These are phyloP conservation scores for Doryteuthis pealeii DNA, from an alignment of 1,140 invertebrate species.

Conservation along the genomic window DNA sequence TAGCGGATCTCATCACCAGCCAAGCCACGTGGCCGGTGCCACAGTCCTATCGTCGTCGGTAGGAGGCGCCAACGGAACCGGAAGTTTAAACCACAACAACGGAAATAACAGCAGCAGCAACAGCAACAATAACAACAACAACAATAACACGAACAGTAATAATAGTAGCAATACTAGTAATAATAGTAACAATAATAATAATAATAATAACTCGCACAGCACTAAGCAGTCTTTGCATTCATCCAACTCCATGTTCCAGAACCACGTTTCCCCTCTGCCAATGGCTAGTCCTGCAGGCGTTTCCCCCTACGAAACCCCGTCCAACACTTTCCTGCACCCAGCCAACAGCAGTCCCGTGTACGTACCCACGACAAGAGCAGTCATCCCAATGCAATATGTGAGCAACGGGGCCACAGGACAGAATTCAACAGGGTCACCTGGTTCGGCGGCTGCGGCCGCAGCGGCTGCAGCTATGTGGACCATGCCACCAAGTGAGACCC, in stretches of 20 bases:
- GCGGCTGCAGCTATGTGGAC: conserved; percentile 41
- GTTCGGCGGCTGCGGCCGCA: too few species aligned
- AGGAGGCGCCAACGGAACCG: conserved; percentile 9
- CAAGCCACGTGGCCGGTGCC: conserved; percentile 1
- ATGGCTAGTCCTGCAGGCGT: conserved; percentile 27
- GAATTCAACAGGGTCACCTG: conserved; percentile 33
- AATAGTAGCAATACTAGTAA: conserved; percentile 21
- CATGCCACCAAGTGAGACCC: conserved; percentile 30
- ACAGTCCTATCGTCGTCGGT: conserved; percentile 6
- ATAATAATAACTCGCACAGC: not conserved
- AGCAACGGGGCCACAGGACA: conserved; percentile 29
- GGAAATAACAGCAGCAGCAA: conserved; percentile 7
- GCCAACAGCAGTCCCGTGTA: conserved; percentile 50
- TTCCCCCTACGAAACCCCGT: conserved; percentile 30
- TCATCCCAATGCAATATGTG: conserved; percentile 51
- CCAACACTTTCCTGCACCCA: conserved; percentile 40
- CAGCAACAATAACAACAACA: not conserved
- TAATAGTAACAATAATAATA: not conserved
- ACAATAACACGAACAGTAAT: conserved; percentile 11
- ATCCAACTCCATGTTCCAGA: conserved; percentile 41
- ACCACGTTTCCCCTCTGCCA: conserved; percentile 39
- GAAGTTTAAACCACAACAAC: conserved; percentile 16
- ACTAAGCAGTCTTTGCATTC: not conserved
- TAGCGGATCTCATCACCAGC: not conserved
- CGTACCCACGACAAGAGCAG: conserved; percentile 52